Evolutionary conservation across 1,140 invertebrate genomes (phyloP).

Genomic region (Carposina sasakii): DNA sequence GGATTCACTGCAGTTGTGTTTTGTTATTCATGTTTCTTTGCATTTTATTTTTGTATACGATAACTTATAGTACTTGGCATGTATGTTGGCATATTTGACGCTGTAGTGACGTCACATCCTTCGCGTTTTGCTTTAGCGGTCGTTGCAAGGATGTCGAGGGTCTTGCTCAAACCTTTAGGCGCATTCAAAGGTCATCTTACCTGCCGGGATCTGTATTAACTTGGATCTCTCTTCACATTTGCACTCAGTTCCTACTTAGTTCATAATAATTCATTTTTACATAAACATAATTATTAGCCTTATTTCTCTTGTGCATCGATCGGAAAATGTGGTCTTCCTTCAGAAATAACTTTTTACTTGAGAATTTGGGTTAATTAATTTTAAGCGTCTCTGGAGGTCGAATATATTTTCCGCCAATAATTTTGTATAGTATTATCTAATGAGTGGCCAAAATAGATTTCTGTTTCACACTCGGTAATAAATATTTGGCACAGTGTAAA

Average conservation of each 20-base stretch:
- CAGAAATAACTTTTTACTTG: slow-evolving; percentile 24
- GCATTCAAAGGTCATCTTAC: too few species aligned
- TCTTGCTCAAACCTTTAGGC: too few species aligned
- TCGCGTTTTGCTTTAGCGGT: too few species aligned
- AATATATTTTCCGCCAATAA: slow-evolving; percentile 57
- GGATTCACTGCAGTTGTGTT: slow-evolving; percentile 22
- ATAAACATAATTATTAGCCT: slow-evolving; percentile 34
- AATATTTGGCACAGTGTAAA: slow-evolving; percentile 51
- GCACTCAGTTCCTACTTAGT: slow-evolving; percentile 71
- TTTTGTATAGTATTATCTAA: slow-evolving; percentile 20
- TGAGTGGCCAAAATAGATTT: slow-evolving; percentile 57
- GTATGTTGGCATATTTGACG: too few species aligned
- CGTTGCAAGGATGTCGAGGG: too few species aligned
- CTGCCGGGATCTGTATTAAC: slow-evolving; percentile 32
- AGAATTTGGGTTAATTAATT: slow-evolving; percentile 16
- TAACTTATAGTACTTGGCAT: too few species aligned
- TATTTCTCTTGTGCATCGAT: slow-evolving; percentile 11
- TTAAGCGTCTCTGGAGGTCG: slow-evolving; percentile 33
- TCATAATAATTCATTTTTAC: slow-evolving; percentile 54
- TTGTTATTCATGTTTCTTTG: slow-evolving; percentile 51
- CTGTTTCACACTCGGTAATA: slow-evolving; percentile 31
- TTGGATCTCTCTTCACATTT: slow-evolving; percentile 63
- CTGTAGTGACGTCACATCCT: too few species aligned
- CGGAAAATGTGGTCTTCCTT: slow-evolving; percentile 62
- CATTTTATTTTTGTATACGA: slow-evolving; percentile 51